Evolutionary conservation across 2,888 invertebrate genomes (phyloP).

Genomic region (Zonitis immaculata): DNA sequence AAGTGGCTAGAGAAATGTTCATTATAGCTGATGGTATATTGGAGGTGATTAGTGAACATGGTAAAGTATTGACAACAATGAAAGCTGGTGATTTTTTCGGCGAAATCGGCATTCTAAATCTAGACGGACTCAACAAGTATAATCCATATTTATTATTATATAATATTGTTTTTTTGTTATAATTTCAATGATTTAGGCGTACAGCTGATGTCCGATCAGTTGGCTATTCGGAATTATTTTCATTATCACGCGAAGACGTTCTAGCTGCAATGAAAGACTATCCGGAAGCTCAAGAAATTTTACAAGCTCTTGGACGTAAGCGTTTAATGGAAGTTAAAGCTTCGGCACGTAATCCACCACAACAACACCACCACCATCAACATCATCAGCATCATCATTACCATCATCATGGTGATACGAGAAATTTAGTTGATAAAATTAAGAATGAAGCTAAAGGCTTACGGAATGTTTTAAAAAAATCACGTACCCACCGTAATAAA

Average conservation of each 20-base stretch:
- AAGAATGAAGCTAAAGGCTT: conserved; percentile 76
- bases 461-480: conserved; percentile 57
- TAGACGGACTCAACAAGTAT: conserved; percentile 93
- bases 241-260: conserved; percentile 89
- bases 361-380: conserved; percentile 29
- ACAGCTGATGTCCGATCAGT: conserved; percentile 95
- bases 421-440: conserved; percentile 76
- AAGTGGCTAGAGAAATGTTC: conserved; percentile 92
- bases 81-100: conserved; percentile 97
- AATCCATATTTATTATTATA: no score
- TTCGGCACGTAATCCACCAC: conserved; percentile 42
- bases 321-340: conserved; percentile 75
- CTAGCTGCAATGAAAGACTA: conserved; percentile 95
- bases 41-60: conserved; percentile 92
- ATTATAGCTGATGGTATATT: conserved; percentile 96
- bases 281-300: conserved; percentile 91
- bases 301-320: conserved; percentile 83
- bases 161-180: no score
- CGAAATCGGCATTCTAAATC: conserved; percentile 92
- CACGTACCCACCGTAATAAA: conserved; percentile 53
- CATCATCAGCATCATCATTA: conserved; percentile 27
- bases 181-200: no score
- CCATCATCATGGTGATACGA: conserved; percentile 48
- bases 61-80: conserved; percentile 91
- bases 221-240: conserved; percentile 92